These are phyloP conservation scores for Eurytoma californica DNA, from an alignment of 2,888 invertebrate genomes.

Conservation along the genomic window DNA sequence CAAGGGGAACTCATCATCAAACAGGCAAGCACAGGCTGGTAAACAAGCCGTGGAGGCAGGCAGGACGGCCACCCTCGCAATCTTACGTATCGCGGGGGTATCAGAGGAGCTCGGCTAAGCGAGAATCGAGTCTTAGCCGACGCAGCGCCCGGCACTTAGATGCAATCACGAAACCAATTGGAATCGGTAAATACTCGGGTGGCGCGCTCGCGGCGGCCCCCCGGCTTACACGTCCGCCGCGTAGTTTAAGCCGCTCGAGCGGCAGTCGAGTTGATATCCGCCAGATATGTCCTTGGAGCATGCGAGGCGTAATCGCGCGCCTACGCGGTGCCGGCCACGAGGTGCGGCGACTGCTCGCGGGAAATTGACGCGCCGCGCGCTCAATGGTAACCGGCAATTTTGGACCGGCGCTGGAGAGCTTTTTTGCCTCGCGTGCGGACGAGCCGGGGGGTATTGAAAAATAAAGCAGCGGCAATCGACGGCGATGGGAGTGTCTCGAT, in stretches of 20 bases:
- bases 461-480: not conserved
- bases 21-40: constrained; percentile 27
- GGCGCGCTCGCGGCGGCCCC: constrained; percentile 4
- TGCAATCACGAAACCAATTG: constrained; percentile 72
- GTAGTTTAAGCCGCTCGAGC: constrained; percentile 5
- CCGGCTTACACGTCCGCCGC: not conserved
- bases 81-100: constrained; percentile 26
- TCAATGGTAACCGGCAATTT: constrained; percentile 14
- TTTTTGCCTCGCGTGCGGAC: constrained; percentile 28
- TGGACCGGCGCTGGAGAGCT: not conserved
- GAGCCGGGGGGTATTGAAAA: constrained; percentile 18
- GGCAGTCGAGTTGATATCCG: constrained; percentile 65
- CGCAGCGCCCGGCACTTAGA: constrained; percentile 63
- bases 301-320: constrained; percentile 69
- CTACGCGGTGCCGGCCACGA: constrained; percentile 12
- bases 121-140: constrained; percentile 51
- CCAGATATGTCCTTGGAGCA: constrained; percentile 73
- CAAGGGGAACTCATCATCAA: constrained; percentile 15
- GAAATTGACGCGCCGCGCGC: constrained; percentile 38
- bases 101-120: constrained; percentile 51
- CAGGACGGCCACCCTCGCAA: constrained; percentile 20
- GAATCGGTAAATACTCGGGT: constrained; percentile 70
- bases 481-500: no score
- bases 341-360: not conserved
- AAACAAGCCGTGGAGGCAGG: constrained; percentile 19